These are phyloP conservation scores for Sebastiscus albofasciatus DNA, from an alignment of 2,797 vertebrate species.

Conservation along the genomic window DNA sequence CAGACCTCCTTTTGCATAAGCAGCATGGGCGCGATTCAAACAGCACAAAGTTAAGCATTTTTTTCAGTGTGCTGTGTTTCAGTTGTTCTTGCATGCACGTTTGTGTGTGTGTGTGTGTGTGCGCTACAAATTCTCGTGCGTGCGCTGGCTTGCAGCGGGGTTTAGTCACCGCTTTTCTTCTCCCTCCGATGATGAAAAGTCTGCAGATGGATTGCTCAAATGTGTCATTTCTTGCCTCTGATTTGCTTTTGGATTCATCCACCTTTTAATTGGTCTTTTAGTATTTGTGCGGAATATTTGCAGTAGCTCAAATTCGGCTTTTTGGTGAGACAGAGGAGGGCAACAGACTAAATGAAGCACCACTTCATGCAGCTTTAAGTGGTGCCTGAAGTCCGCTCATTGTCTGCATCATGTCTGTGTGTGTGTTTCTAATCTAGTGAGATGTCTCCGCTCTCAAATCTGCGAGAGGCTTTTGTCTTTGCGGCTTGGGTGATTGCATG, in stretches of 20 bases:
- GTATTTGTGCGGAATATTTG: conserved; percentile 2
- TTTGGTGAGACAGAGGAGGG: background rate
- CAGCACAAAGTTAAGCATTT: conserved; percentile 29
- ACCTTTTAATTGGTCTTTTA: conserved; percentile 38
- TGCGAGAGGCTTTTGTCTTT: conserved; percentile 8
- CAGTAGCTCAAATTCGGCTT: conserved; percentile 3
- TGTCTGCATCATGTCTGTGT: conserved; percentile 18
- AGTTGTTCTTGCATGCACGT: conserved; percentile 9
- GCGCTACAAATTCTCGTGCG: background rate
- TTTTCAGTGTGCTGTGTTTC: background rate
- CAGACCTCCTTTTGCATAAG: conserved; percentile 37
- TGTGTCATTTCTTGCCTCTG: conserved; percentile 15
- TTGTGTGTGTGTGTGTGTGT: background rate
- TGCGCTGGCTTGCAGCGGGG: background rate
- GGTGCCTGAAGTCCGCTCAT: conserved; percentile 23
- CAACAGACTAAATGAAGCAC: conserved; percentile 42
- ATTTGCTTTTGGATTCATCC: conserved; percentile 21
- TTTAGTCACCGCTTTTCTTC: conserved; percentile 35
- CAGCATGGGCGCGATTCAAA: conserved; percentile 44
- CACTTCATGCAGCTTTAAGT: conserved; percentile 15
- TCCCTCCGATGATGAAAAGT: conserved; percentile 30
- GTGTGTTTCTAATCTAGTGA: conserved; percentile 3
- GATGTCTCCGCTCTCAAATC: background rate
- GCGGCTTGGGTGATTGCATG: background rate
- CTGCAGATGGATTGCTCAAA: conserved; percentile 14